A percentile compares a stretch with the other conserved stretches of the same genome.
phyloP scores from a whole-genome alignment of 2,113 vertebrate genomes.

The Polypterus bichir region DNA sequence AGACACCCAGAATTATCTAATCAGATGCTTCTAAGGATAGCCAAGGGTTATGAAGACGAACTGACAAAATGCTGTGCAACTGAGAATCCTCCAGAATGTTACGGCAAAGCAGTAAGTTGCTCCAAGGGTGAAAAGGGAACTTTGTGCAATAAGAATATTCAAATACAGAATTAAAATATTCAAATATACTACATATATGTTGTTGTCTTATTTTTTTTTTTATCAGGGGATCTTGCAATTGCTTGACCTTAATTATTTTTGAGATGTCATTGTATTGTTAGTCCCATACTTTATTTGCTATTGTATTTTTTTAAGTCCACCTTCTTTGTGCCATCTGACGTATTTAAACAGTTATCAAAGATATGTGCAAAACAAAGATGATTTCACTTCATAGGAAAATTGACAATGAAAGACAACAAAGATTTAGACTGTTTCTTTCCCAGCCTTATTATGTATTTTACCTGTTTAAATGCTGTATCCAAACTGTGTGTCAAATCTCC shows the following conservation, averaged over 20 bases:
- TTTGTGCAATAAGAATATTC: background rate
- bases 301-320: background rate
- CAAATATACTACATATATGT: background rate
- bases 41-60: background rate
- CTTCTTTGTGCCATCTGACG: too few relatives aligned
- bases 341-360: too few relatives aligned
- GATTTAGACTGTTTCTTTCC: too few relatives aligned
- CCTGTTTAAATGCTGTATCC: too few relatives aligned
- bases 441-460: too few relatives aligned
- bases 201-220: background rate
- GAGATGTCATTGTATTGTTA: background rate
- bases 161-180: background rate
- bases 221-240: background rate
- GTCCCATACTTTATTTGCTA: background rate
- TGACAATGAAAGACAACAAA: too few relatives aligned
- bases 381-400: too few relatives aligned
- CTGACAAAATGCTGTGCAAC: background rate
- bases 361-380: too few relatives aligned
- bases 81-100: conserved; percentile 2
- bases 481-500: too few relatives aligned
- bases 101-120: background rate
- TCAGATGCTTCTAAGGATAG: background rate
- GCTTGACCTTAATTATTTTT: background rate
- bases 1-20: conserved; percentile 31
- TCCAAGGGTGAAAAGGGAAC: background rate